Percentiles rank a stretch among this genome's conserved stretches.
phyloP scores from a whole-genome alignment of 2,888 invertebrate species.

The Epirrhoe alternata region DNA sequence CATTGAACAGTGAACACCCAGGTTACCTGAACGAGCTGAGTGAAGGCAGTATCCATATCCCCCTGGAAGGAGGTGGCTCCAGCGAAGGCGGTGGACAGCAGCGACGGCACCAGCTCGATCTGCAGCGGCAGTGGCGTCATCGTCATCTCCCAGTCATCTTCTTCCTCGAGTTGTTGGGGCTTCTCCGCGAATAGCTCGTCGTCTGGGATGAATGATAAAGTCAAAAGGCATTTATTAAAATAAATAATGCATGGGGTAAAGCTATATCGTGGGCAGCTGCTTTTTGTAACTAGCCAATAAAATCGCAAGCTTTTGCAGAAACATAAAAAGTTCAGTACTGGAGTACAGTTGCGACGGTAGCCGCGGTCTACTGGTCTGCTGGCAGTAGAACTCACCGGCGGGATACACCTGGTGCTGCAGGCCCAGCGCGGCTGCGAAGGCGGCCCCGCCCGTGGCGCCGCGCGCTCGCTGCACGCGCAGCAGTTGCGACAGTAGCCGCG shows the following conservation, averaged over 20 bases:
- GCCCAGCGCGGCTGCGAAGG: no score
- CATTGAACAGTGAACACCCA: no score
- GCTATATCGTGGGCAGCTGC: neutral
- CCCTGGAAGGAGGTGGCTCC: constrained; percentile 56
- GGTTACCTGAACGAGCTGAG: constrained; percentile 67
- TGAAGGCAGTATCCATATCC: constrained; percentile 67
- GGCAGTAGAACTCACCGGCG: no score
- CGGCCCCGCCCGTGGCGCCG: no score
- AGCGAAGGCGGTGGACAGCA: constrained; percentile 65
- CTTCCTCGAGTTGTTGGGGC: constrained; percentile 57
- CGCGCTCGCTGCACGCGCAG: no score
- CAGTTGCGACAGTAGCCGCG: no score
- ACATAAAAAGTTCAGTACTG: no score
- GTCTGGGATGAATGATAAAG: constrained; percentile 48
- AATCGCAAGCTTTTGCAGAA: no score
- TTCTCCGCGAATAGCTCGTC: constrained; percentile 67
- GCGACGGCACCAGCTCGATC: constrained; percentile 56
- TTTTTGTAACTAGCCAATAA: no score
- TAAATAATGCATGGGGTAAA: neutral
- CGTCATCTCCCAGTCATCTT: constrained; percentile 59
- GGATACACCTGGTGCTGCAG: no score
- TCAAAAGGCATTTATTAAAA: neutral
- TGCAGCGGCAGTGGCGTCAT: constrained; percentile 50
- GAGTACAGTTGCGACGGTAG: no score
- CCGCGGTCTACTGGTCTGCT: no score